Conservation (phyloP, 1,140 invertebrate species). For the Subanguina moxae region DNA sequence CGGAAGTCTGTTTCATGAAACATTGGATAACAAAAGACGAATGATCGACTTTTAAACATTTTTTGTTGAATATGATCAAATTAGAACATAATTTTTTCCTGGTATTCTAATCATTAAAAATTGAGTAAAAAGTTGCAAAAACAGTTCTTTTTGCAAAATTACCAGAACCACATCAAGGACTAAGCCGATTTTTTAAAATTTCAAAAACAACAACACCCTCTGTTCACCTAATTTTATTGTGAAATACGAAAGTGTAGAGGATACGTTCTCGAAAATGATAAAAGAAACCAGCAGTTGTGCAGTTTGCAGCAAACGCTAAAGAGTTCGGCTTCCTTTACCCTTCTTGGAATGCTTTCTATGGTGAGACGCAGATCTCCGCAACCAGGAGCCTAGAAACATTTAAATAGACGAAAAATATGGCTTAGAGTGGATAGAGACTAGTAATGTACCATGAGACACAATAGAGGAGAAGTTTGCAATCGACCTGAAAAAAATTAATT, state of each 20-base stretch:
- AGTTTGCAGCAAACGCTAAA: constrained; percentile 78
- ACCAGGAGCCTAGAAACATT: constrained; percentile 69
- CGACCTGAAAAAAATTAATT: constrained; percentile 64
- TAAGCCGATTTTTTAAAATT: constrained; percentile 1
- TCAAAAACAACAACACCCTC: background rate
- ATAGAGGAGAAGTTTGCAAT: constrained; percentile 5
- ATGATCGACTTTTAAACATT: no score
- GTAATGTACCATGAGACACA: background rate
- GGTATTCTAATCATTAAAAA: no score
- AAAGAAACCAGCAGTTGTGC: constrained; percentile 75
- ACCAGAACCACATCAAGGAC: no score
- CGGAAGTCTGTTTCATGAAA: no score
- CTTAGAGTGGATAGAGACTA: constrained; percentile 10
- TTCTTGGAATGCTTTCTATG: constrained; percentile 75
- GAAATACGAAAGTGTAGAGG: no score
- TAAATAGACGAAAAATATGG: constrained; percentile 41
- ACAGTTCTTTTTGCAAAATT: no score
- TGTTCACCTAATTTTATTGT: no score
- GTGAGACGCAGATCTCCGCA: constrained; percentile 80
- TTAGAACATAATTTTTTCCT: no score
- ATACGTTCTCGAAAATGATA: no score
- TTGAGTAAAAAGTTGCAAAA: no score
- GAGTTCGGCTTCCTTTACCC: constrained; percentile 74
- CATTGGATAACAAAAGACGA: no score
- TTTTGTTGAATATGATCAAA: no score